Conservation (phyloP, 2,113 vertebrate species). For the Trogon melanurus region DNA sequence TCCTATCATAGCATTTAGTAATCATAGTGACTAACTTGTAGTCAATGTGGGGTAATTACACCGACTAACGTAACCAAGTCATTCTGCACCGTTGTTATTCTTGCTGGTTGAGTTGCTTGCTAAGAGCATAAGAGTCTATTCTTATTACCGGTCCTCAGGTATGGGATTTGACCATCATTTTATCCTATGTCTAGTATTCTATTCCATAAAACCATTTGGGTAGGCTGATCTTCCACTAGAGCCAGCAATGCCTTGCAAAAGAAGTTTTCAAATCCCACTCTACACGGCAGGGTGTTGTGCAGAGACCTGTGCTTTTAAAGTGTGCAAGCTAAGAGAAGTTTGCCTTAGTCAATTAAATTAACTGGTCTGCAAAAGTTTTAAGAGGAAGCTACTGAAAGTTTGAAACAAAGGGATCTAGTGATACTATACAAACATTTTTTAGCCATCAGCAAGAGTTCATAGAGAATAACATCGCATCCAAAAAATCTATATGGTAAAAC, state of each 20-base stretch:
- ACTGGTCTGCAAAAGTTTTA: background rate
- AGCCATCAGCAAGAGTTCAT: background rate
- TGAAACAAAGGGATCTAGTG: background rate
- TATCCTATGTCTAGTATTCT: background rate
- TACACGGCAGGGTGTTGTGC: fast-evolving
- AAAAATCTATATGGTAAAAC: background rate
- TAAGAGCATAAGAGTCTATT: background rate
- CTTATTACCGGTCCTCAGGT: background rate
- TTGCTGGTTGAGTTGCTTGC: background rate
- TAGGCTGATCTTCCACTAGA: background rate
- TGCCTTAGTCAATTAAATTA: background rate
- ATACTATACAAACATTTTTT: background rate
- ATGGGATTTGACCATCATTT: background rate
- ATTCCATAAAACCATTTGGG: background rate
- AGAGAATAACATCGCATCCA: background rate
- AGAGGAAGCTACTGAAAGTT: background rate
- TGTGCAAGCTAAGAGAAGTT: background rate
- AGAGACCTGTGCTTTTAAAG: background rate
- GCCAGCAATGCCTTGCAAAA: background rate
- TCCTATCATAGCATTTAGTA: background rate
- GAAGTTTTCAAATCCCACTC: background rate
- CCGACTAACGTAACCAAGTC: background rate
- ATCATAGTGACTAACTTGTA: background rate
- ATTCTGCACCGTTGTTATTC: background rate
- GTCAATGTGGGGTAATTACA: background rate